Evolutionary conservation across 2,888 invertebrate species (phyloP).

Genomic region (Aphidoletes aphidimyza): DNA sequence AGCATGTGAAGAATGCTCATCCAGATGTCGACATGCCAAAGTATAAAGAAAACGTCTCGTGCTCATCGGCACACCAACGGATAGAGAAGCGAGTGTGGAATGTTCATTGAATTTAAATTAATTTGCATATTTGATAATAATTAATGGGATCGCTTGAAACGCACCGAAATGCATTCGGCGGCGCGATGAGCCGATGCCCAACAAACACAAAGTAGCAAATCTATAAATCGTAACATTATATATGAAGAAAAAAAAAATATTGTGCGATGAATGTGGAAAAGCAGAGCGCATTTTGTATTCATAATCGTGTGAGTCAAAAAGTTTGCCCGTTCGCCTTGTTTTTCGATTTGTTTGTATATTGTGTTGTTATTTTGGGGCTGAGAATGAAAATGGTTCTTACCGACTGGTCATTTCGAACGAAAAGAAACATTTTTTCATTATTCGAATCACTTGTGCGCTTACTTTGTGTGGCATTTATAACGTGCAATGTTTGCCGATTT

Average conservation of each 20-base stretch:
- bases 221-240: slow-evolving; percentile 32
- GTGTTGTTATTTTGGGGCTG: neutral
- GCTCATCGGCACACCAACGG: slow-evolving; percentile 9
- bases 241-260: neutral
- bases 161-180: neutral
- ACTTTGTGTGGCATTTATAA: slow-evolving; percentile 41
- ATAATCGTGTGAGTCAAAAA: slow-evolving; percentile 49
- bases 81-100: slow-evolving; percentile 43
- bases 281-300: slow-evolving; percentile 22
- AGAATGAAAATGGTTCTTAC: neutral
- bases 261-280: neutral
- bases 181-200: no score
- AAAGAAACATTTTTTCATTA: neutral
- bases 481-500: neutral
- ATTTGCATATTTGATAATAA: slow-evolving; percentile 48
- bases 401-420: no score
- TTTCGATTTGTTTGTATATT: neutral
- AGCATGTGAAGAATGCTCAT: neutral
- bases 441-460: neutral
- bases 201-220: neutral
- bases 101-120: slow-evolving; percentile 51
- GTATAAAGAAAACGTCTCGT: neutral
- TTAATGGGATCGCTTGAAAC: neutral
- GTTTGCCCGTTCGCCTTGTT: neutral
- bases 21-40: slow-evolving; percentile 27